phyloP scores from a whole-genome alignment of 2,113 vertebrate genomes.

The Protobothrops mucrosquamatus region DNA sequence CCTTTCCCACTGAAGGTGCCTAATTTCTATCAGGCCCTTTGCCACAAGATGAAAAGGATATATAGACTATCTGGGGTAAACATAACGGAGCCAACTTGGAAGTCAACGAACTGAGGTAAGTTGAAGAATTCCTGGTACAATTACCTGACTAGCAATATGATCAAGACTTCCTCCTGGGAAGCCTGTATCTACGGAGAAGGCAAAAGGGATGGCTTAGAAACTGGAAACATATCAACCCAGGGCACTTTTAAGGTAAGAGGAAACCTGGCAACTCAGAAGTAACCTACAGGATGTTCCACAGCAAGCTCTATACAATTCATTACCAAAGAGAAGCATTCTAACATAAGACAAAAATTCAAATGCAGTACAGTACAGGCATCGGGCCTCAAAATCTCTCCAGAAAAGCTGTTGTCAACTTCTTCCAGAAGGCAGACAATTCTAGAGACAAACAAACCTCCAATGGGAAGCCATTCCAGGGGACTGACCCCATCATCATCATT shows the following conservation, averaged over 20 bases:
- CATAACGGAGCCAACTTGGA: background rate
- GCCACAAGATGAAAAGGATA: background rate
- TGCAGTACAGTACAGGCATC: background rate
- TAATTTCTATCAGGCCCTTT: background rate
- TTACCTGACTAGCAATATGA: background rate
- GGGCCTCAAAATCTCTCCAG: background rate
- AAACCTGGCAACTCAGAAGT: background rate
- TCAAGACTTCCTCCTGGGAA: background rate
- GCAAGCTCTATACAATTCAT: background rate
- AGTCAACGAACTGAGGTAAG: background rate
- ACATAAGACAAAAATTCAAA: background rate
- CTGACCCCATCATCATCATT: background rate
- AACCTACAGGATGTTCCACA: background rate
- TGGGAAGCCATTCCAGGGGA: background rate
- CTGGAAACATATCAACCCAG: background rate
- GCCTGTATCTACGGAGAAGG: background rate
- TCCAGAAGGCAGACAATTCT: background rate
- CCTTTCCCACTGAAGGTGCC: background rate
- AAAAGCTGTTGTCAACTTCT: background rate
- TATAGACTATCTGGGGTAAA: background rate
- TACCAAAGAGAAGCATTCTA: background rate
- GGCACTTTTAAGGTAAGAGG: background rate
- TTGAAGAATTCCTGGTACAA: background rate
- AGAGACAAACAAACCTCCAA: background rate
- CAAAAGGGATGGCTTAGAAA: background rate